phyloP scores from a whole-genome alignment of 2,113 vertebrate species.

The Conger conger region DNA sequence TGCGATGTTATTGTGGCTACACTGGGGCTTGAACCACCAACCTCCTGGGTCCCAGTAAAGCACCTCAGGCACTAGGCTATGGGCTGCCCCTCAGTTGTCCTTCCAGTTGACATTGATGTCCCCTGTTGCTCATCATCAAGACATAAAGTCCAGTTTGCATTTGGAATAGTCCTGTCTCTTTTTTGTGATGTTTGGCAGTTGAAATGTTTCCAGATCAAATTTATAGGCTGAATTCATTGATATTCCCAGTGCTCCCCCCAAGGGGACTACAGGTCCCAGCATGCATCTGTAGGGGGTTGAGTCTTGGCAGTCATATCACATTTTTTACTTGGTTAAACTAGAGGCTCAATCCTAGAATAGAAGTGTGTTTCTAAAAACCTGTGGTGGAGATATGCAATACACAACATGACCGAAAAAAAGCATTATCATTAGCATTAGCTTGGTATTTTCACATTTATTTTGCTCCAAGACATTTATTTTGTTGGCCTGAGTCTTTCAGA shows the following conservation, averaged over 20 bases:
- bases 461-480: neutral
- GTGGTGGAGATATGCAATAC: neutral
- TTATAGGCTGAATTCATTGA: neutral
- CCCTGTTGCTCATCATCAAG: neutral
- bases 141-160: neutral
- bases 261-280: constrained; percentile 10
- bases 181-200: neutral
- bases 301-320: constrained; percentile 27
- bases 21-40: no score
- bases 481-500: neutral
- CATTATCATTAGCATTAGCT: neutral
- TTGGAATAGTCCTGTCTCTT: neutral
- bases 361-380: neutral
- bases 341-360: neutral
- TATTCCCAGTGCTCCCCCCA: neutral
- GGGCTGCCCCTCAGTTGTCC: no score
- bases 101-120: neutral
- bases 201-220: neutral
- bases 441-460: neutral
- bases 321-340: constrained; percentile 34
- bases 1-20: no score
- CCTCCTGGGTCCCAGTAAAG: no score
- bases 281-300: constrained; percentile 15
- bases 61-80: no score
- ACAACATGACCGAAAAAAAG: no score